Evolutionary conservation across 2,888 invertebrate species (phyloP), one percentile per base, ranked within the genome.

Genomic region (Drosophila cognata): DNA sequence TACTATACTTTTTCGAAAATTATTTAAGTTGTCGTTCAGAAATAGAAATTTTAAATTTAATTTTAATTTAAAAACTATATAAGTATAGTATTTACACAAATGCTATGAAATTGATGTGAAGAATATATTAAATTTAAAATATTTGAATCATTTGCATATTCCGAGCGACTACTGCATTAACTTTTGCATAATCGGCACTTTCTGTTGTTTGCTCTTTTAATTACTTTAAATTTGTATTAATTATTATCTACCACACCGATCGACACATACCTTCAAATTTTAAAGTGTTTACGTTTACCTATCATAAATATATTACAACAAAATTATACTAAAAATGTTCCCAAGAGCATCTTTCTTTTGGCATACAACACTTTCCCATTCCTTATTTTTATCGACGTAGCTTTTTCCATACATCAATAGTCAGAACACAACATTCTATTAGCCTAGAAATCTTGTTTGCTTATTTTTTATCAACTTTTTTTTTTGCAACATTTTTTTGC

Each of bases 321-420:
- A 78, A 78, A 78, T 78, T 80, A 0, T 78, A 78, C 78, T 78
- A 78, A 78, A 80, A 62, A 59, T 80, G 77, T 80, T 80, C 43
- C n/a, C 10, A 2, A 11, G 29, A 76, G 67, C 71, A 80, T 35
- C 10, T 53, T 18, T 41, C 2, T 41, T 68, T 76, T 31, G 77
- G 72, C 43, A 50, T 33, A 53, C 46, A 16, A 60, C 38, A 59
- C 46, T 29, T 56, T 41, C 36, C 48, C 51, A 61, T n/a, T 58
- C 11, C 31, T 29, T 35, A 46, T n/a, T 46, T 46, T 46, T 50
- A 29, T 41, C 28, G 53, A 69, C 50, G 66, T 71, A 79, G 71
- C 52, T 63, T 70, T 53, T 51, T 55, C 28, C 55, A 67, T 51
- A 46, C 77, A 25, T 52, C 28, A 61, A 38, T 63, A 76, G 61